phyloP scores from a whole-genome alignment of 2,113 vertebrate species.

The Lophius piscatorius region DNA sequence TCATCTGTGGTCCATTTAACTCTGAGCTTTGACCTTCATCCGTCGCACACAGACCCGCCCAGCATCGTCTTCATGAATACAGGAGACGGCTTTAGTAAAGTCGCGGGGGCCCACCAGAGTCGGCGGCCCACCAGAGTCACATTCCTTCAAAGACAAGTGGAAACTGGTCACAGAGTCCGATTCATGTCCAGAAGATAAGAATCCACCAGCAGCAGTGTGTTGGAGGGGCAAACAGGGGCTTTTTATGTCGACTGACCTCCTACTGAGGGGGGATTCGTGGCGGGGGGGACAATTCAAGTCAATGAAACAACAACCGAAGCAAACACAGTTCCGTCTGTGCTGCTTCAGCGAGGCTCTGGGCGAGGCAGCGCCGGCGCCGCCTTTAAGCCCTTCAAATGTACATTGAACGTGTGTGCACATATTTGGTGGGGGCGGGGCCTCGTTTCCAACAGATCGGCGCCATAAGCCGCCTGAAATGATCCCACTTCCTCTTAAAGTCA shows the following conservation, averaged over 20 bases:
- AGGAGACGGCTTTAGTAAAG: background rate
- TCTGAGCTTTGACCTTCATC: too few species aligned
- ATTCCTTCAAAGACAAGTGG: conserved; percentile 73
- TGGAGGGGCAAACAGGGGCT: conserved; percentile 76
- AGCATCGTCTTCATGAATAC: background rate
- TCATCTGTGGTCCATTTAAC: too few species aligned
- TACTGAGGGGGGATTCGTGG: conserved; percentile 20
- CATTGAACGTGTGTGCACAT: conserved; percentile 26
- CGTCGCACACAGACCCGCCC: too few species aligned
- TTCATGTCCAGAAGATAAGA: conserved; percentile 78
- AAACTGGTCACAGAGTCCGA: conserved; percentile 75
- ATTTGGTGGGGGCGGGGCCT: conserved; percentile 24
- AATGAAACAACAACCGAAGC: conserved; percentile 42
- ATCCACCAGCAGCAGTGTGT: conserved; percentile 68
- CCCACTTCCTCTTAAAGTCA: conserved; percentile 87
- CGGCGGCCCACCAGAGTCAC: conserved; percentile 65
- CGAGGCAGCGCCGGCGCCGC: conserved; percentile 13
- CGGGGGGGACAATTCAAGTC: conserved; percentile 19
- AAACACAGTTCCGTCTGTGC: conserved; percentile 10
- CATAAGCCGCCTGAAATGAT: conserved; percentile 71
- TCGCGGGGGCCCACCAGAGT: conserved; percentile 52
- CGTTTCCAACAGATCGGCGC: conserved; percentile 18
- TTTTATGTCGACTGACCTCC: conserved; percentile 81
- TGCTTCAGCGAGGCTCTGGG: too few species aligned
- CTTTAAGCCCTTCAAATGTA: conserved; percentile 24